A percentile compares a stretch with the other conserved stretches of the same genome.
Evolutionary conservation across 2,113 vertebrate genomes (phyloP).

Genomic region (Cromileptes altivelis): DNA sequence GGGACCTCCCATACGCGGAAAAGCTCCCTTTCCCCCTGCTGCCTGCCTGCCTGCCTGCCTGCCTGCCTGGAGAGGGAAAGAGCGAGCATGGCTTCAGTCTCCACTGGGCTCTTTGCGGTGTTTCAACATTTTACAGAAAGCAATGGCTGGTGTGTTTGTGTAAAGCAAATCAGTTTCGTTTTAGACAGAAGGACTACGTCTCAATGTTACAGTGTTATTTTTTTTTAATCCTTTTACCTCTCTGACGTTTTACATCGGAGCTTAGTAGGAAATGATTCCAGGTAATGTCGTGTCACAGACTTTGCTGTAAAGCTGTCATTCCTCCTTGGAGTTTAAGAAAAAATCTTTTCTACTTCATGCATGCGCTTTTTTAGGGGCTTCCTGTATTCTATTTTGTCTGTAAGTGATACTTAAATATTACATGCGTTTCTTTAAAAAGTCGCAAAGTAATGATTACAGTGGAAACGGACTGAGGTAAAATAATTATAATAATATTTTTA

Average conservation of each 20-base stretch:
- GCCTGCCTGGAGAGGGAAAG: constrained; percentile 17
- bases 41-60: neutral
- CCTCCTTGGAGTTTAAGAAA: constrained; percentile 35
- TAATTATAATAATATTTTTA: neutral
- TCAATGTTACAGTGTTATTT: constrained; percentile 31
- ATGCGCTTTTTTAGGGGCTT: constrained; percentile 40
- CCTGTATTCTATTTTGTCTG: neutral
- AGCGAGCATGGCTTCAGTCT: constrained; percentile 54
- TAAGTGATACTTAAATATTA: neutral
- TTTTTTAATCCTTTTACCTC: constrained; percentile 34
- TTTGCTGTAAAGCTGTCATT: constrained; percentile 61
- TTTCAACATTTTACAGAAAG: constrained; percentile 33
- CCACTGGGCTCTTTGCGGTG: constrained; percentile 27
- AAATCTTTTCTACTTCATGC: constrained; percentile 28
- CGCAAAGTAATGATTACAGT: constrained; percentile 13
- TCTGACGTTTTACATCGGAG: constrained; percentile 71
- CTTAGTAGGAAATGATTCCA: constrained; percentile 74
- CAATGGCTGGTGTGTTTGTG: constrained; percentile 27
- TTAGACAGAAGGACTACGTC: constrained; percentile 53
- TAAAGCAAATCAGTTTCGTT: constrained; percentile 4
- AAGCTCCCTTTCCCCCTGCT: constrained; percentile 41
- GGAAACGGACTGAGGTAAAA: neutral
- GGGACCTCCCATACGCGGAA: constrained; percentile 78
- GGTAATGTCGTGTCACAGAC: constrained; percentile 79
- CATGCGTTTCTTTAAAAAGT: neutral